Percentiles rank a stretch among this genome's conserved stretches.
Conservation (phyloP, 2,888 invertebrate genomes). For the Phlogophora meticulosa region DNA sequence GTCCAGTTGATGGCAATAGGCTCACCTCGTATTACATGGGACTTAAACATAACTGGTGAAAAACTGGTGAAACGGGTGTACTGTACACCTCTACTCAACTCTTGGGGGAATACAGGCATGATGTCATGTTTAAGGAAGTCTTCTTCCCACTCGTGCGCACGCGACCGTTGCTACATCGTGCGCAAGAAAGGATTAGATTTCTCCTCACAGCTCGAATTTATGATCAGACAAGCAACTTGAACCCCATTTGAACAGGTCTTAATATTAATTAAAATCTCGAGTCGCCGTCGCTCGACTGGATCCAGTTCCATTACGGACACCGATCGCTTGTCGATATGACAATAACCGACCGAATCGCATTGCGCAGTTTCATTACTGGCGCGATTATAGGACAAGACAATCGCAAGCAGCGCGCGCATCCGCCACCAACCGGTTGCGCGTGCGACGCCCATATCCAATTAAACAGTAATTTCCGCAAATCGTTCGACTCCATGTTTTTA, state of each 20-base stretch:
- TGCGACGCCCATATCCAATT: constrained; percentile 71
- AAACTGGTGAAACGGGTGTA: no score
- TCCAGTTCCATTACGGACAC: constrained; percentile 52
- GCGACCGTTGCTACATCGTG: constrained; percentile 15
- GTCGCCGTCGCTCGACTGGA: constrained; percentile 29
- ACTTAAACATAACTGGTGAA: no score
- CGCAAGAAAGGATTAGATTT: constrained; percentile 40
- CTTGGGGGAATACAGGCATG: no score
- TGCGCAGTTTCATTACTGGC: constrained; percentile 43
- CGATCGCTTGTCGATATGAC: constrained; percentile 48
- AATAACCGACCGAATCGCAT: constrained; percentile 53
- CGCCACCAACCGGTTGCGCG: constrained; percentile 55
- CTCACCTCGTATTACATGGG: no score
- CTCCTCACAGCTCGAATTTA: constrained; percentile 36
- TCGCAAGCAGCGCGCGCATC: constrained; percentile 47
- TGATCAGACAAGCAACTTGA: constrained; percentile 57
- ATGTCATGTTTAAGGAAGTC: constrained; percentile 23
- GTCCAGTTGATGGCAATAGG: no score
- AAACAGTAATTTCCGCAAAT: constrained; percentile 76
- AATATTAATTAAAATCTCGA: constrained; percentile 65
- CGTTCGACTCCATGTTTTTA: constrained; percentile 63
- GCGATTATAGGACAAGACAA: constrained; percentile 54
- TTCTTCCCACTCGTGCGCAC: not conserved
- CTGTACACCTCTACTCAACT: no score
- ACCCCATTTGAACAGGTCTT: constrained; percentile 60